phyloP scores from a whole-genome alignment of 2,113 vertebrate genomes.

The Oncorhynchus masou region DNA sequence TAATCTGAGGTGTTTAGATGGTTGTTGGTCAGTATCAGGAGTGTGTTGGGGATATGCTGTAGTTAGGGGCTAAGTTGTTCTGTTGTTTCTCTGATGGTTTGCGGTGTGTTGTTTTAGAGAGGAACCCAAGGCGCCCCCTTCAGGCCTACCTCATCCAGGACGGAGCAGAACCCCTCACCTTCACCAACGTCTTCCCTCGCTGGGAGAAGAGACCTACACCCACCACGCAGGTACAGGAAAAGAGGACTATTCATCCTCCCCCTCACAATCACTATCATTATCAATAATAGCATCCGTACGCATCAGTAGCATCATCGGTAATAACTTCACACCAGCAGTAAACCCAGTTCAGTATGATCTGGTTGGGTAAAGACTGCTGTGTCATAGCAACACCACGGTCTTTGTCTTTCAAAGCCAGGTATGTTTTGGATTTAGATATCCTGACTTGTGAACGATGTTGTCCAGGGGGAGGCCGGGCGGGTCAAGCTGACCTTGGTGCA shows the following conservation, averaged over 20 bases:
- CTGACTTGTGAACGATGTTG: not conserved
- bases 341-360: too few relatives aligned
- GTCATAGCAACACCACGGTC: too few relatives aligned
- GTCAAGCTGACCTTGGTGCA: constrained; percentile 75
- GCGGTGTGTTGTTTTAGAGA: constrained; percentile 54
- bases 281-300: not conserved
- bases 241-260: too few relatives aligned
- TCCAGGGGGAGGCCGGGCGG: constrained; percentile 42
- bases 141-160: constrained; percentile 73
- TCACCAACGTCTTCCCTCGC: constrained; percentile 78
- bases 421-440: not conserved
- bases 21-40: too few relatives aligned
- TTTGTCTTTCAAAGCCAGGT: too few relatives aligned
- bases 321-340: not conserved
- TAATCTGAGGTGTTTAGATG: too few relatives aligned
- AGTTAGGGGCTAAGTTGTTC: not conserved
- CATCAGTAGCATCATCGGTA: too few relatives aligned
- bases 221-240: constrained; percentile 44
- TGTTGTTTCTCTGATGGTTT: not conserved
- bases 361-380: too few relatives aligned
- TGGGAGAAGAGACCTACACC: constrained; percentile 67
- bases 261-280: not conserved
- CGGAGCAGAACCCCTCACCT: constrained; percentile 76
- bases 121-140: constrained; percentile 70
- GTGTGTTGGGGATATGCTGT: not conserved